Conservation (phyloP, 2,888 invertebrate genomes). For the Ophion obscuratus region DNA sequence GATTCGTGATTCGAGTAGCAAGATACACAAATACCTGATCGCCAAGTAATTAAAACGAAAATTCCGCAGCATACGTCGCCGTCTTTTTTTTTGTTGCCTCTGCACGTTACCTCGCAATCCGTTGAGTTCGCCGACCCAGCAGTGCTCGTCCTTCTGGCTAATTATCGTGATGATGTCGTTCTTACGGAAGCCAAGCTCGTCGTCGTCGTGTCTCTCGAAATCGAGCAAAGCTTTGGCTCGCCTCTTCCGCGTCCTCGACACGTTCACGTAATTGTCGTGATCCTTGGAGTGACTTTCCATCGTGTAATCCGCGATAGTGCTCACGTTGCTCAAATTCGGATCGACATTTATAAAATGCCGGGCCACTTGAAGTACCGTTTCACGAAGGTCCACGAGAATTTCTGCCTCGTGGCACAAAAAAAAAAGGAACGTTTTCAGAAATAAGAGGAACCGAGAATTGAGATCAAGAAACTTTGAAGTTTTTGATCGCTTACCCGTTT, state of each 20-base stretch:
- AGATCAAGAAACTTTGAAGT: neutral
- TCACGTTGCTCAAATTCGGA: conserved; percentile 93
- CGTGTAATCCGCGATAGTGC: conserved; percentile 95
- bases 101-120: conserved; percentile 89
- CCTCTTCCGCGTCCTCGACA: conserved; percentile 93
- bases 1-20: too few relatives aligned
- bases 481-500: conserved; percentile 87
- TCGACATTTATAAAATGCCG: conserved; percentile 97
- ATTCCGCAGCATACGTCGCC: neutral
- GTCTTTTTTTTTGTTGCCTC: too few relatives aligned
- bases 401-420: conserved; percentile 84
- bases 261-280: conserved; percentile 97
- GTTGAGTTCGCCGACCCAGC: conserved; percentile 99
- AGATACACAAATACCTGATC: too few relatives aligned
- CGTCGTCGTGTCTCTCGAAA: conserved; percentile 98
- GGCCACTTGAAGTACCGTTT: conserved; percentile 96
- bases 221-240: conserved; percentile 98
- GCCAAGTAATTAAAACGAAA: too few relatives aligned
- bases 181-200: conserved; percentile 98
- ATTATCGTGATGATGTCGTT: conserved; percentile 99
- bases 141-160: conserved; percentile 98
- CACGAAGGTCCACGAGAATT: conserved; percentile 98
- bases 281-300: conserved; percentile 98
- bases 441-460: neutral
- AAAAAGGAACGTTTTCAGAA: neutral